Base-by-base conservation (phyloP, 2,113 vertebrate species). In the Dipodomys stephensi region DNA sequence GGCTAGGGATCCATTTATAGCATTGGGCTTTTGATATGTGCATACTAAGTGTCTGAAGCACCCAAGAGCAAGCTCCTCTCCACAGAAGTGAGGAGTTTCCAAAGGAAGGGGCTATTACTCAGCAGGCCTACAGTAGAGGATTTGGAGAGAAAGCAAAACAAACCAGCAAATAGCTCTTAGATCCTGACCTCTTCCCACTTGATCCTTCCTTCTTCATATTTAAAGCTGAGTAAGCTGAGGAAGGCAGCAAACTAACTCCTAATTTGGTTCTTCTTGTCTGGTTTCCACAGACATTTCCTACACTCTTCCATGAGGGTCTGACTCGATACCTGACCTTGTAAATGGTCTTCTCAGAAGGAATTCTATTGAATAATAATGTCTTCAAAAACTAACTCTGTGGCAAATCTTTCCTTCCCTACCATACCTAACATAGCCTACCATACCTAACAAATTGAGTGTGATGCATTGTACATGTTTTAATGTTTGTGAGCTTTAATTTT, bases 1-100 rank as follows among this genome's bases (percentile, higher is more conserved):
- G 18, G 19, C n/a, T 22, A 0, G 6, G 3, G 3, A 5, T 91
- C 28, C 0, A 0, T 62, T 65, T n/a, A 25, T 3, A 79, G 5
- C 0, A 0, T 30, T 49, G 8, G 20, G 16, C 57, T 81, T 69
- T 72, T 60, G 49, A 35, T 23, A 39, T 53, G n/a, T 39, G 0
- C 53, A 57, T 57, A 57, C 49, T 57, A 18, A 15, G 53, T 57
- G 53, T 57, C 53, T 57, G 16, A 13, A 57, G 15, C 11, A 57
- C 15, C 53, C 62, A 64, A 7, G 62, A 64, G 49, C 49, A 20
- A 16, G 53, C 22, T 18, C 60, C 44, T 49, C 10, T 7, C 32
- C 35, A 9, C 6, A 4, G 6, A 49, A 22, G 2, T 71, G 15
- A 23, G 2, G 53, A 57, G 15, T 57, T 57, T 57, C 53, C 53